Evolutionary conservation across 1,140 invertebrate species (phyloP).

Genomic region (Anadara kagoshimensis): DNA sequence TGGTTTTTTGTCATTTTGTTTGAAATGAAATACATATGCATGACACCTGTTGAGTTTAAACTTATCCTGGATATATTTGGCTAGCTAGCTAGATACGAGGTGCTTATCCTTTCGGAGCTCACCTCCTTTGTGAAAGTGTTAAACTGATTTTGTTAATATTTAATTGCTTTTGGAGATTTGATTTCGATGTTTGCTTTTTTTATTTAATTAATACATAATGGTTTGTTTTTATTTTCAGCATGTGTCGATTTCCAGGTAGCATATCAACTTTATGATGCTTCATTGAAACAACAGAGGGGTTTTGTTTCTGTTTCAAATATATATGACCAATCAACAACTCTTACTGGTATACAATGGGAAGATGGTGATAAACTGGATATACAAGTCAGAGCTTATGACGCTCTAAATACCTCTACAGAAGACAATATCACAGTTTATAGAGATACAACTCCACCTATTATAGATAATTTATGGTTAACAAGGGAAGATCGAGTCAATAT

Average conservation of each 20-base stretch:
- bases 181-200: no score
- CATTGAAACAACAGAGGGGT: conserved; percentile 8
- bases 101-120: no score
- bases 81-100: no score
- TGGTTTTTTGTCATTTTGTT: no score
- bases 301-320: conserved; percentile 31
- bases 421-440: conserved; percentile 22
- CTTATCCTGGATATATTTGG: no score
- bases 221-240: conserved; percentile 4
- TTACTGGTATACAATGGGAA: conserved; percentile 17
- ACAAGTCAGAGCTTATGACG: conserved; percentile 20
- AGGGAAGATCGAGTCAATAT: conserved; percentile 28
- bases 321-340: conserved; percentile 13
- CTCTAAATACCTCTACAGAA: conserved; percentile 8
- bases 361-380: conserved; percentile 27
- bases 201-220: no score
- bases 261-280: conserved; percentile 3
- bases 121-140: no score
- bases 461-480: conserved; percentile 36
- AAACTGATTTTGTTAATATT: no score
- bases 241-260: conserved; percentile 33
- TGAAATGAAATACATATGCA: no score
- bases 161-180: no score
- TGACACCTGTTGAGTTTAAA: no score
- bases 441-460: conserved; percentile 27